Evolutionary conservation across 2,797 vertebrate species (phyloP).

Genomic region (Tenualosa ilisha): DNA sequence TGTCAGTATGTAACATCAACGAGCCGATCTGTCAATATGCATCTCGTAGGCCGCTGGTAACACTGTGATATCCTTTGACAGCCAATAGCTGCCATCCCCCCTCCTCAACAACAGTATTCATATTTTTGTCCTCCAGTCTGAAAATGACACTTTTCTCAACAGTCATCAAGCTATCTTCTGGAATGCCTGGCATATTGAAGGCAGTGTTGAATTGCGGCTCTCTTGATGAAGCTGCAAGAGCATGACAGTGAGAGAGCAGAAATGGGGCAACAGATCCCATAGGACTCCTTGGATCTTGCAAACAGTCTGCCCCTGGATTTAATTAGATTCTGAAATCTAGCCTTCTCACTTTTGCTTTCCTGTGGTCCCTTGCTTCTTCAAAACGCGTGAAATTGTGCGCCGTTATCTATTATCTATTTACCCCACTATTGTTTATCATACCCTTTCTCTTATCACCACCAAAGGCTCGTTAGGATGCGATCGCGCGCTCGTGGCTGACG

Average conservation of each 20-base stretch:
- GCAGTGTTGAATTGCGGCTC: constrained; percentile 46
- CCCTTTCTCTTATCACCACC: constrained; percentile 67
- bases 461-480: constrained; percentile 58
- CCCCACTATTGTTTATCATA: constrained; percentile 70
- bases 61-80: constrained; percentile 40
- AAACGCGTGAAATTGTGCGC: constrained; percentile 71
- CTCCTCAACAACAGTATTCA: not conserved
- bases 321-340: constrained; percentile 76
- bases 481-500: constrained; percentile 52
- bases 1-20: not conserved
- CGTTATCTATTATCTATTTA: constrained; percentile 76
- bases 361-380: constrained; percentile 70
- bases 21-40: constrained; percentile 33
- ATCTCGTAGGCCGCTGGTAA: constrained; percentile 47
- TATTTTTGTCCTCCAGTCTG: constrained; percentile 26
- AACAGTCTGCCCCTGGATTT: constrained; percentile 74
- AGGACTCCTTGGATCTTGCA: constrained; percentile 64
- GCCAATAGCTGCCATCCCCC: constrained; percentile 36
- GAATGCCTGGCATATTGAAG: constrained; percentile 47
- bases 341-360: constrained; percentile 51
- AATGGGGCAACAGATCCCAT: constrained; percentile 68
- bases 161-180: constrained; percentile 48
- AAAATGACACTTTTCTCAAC: constrained; percentile 41
- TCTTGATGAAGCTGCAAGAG: constrained; percentile 56
- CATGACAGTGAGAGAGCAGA: constrained; percentile 42